phyloP scores from a whole-genome alignment of 1,140 invertebrate genomes.

The Notospermus geniculatus region DNA sequence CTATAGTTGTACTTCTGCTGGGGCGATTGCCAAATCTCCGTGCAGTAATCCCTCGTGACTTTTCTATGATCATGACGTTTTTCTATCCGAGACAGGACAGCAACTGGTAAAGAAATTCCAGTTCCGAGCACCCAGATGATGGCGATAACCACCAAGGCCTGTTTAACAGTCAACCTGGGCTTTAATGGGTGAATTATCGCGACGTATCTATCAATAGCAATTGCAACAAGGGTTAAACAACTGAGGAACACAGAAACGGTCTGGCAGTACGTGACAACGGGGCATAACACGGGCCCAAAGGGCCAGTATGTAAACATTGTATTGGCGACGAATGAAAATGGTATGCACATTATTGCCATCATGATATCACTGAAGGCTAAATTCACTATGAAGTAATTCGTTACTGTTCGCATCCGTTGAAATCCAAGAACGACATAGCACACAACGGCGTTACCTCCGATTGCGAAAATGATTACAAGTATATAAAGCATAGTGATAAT shows the following conservation, averaged over 20 bases:
- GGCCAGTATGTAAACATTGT: constrained; percentile 82
- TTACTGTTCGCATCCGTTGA: constrained; percentile 87
- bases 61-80: constrained; percentile 26
- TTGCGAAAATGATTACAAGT: constrained; percentile 35
- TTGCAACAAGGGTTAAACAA: constrained; percentile 89
- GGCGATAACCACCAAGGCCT: constrained; percentile 69
- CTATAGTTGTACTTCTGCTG: constrained; percentile 70
- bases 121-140: constrained; percentile 76
- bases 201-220: constrained; percentile 94
- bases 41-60: too few relatives aligned
- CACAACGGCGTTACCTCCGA: constrained; percentile 87
- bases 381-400: constrained; percentile 95
- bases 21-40: constrained; percentile 26
- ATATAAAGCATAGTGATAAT: constrained; percentile 47
- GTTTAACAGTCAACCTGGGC: constrained; percentile 72
- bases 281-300: constrained; percentile 87
- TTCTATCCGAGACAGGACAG: constrained; percentile 62
- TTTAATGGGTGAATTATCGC: constrained; percentile 85
- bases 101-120: constrained; percentile 76
- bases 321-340: constrained; percentile 87
- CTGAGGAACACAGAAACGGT: constrained; percentile 95
- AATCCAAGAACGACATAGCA: constrained; percentile 78
- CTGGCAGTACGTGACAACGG: constrained; percentile 77
- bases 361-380: constrained; percentile 92
- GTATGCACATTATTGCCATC: constrained; percentile 89